These are phyloP conservation scores for Sitodiplosis mosellana DNA, from an alignment of 1,140 invertebrate species.

Conservation along the genomic window DNA sequence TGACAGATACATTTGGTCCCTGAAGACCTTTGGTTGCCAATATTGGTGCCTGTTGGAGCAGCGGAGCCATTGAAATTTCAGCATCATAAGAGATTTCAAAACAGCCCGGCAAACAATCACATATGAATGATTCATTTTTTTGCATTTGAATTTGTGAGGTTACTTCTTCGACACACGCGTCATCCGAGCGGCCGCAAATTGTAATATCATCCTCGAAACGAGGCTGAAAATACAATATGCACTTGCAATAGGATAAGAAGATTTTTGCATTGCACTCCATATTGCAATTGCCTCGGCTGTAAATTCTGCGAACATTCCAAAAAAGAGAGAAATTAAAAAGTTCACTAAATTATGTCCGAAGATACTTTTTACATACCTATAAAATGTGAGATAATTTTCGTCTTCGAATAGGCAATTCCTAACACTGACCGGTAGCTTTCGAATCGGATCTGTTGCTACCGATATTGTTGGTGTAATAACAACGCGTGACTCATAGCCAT, in stretches of 20 bases:
- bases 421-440: constrained; percentile 38
- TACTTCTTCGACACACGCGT: constrained; percentile 10
- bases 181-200: constrained; percentile 11
- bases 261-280: constrained; percentile 50
- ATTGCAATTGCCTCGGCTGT: no score
- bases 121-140: constrained; percentile 3
- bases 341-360: background rate
- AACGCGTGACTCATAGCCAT: constrained; percentile 45
- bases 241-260: constrained; percentile 39
- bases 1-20: no score
- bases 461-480: constrained; percentile 43
- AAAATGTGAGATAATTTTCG: constrained; percentile 47
- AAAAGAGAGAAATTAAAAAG: no score
- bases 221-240: constrained; percentile 51
- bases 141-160: constrained; percentile 6
- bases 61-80: constrained; percentile 29
- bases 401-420: constrained; percentile 52
- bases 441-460: constrained; percentile 35
- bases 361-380: constrained; percentile 1
- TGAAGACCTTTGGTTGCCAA: no score
- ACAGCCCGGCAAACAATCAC: constrained; percentile 43
- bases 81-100: constrained; percentile 41
- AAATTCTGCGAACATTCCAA: no score
- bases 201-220: constrained; percentile 9
- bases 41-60: background rate